A percentile compares a stretch with the other conserved stretches of the same genome.
These are phyloP conservation scores for Carollia perspicillata DNA, from an alignment of 2,113 vertebrate species.

Conservation along the genomic window DNA sequence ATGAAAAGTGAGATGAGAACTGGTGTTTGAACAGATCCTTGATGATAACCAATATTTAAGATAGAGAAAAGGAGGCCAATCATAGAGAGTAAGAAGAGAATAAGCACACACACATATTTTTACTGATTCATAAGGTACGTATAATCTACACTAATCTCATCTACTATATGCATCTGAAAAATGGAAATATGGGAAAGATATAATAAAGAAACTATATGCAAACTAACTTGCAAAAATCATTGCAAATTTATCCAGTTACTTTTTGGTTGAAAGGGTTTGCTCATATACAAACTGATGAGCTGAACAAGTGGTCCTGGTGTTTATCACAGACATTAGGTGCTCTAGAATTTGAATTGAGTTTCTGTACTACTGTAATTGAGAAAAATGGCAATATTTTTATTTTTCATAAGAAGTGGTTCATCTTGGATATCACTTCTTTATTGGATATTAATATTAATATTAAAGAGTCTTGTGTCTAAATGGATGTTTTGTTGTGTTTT, in stretches of 20 bases:
- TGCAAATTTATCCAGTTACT: neutral
- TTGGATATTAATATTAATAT: neutral
- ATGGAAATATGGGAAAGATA: neutral
- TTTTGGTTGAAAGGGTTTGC: neutral
- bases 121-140: neutral
- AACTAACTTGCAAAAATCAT: neutral
- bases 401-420: neutral
- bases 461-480: neutral
- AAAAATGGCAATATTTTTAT: neutral
- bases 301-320: accelerated
- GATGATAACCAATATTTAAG: neutral
- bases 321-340: neutral
- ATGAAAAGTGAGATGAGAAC: neutral
- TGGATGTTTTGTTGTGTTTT: neutral
- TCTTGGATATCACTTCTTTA: neutral
- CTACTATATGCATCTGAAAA: neutral
- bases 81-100: neutral
- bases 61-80: neutral
- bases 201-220: neutral
- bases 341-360: neutral
- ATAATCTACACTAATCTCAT: neutral
- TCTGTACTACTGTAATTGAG: neutral
- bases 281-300: neutral
- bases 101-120: neutral
- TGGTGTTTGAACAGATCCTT: neutral